Percentiles rank a stretch among this genome's conserved stretches.
Conservation (phyloP, 2,113 vertebrate species). For the Neopipo cinnamomea region DNA sequence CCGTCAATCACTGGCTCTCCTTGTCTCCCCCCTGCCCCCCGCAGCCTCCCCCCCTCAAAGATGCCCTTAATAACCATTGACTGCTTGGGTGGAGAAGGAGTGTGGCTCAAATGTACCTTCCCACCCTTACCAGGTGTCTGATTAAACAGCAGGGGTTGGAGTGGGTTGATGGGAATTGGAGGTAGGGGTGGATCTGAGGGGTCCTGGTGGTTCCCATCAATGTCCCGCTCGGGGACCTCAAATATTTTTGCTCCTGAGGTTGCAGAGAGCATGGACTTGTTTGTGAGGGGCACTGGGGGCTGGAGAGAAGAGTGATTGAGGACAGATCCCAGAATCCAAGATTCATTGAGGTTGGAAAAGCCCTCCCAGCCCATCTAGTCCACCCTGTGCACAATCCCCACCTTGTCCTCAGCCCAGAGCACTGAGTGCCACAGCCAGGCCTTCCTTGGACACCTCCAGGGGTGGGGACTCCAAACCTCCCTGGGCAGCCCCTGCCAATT, state of each 20-base stretch:
- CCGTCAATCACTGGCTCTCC: conserved; percentile 11
- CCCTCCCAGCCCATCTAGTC: not conserved
- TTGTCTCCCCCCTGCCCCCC: not conserved
- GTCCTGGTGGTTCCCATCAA: not conserved
- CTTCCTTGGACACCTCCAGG: not conserved
- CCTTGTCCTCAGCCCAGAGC: not conserved
- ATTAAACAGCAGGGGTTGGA: not conserved
- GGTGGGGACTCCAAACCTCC: not conserved
- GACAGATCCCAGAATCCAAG: not conserved
- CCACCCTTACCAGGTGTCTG: conserved; percentile 12
- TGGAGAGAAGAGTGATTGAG: not conserved
- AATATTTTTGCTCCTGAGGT: not conserved
- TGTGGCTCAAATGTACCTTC: conserved; percentile 26
- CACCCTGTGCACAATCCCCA: rapidly evolving
- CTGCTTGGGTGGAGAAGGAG: conserved; percentile 40
- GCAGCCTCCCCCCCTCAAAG: too few species aligned
- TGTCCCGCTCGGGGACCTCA: rapidly evolving
- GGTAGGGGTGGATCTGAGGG: not conserved
- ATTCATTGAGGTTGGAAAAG: not conserved
- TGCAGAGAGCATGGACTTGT: not conserved
- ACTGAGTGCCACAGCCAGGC: not conserved
- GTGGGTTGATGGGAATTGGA: not conserved
- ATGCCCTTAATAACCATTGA: conserved; percentile 56
- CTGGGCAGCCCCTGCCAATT: not conserved
- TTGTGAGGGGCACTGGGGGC: not conserved